Conservation (phyloP, 2,888 invertebrate species). For the Lasioglossum figueresi region DNA sequence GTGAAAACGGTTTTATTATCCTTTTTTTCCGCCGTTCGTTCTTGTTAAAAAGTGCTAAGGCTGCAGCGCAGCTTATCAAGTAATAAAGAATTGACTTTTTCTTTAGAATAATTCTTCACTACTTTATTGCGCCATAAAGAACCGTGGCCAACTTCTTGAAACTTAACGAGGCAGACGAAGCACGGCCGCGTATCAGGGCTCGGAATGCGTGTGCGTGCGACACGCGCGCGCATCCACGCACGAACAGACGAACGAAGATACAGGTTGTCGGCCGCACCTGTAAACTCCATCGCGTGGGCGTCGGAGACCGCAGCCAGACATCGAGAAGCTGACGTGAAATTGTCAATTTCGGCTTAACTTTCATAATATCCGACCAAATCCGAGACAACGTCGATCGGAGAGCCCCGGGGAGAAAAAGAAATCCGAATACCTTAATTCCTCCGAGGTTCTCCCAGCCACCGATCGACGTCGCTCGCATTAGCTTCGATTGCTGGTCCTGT, state of each 20-base stretch:
- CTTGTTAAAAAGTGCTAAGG: neutral
- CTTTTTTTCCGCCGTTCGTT: neutral
- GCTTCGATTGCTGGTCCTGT: neutral
- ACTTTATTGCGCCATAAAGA: conserved; percentile 23
- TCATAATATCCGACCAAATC: conserved; percentile 24
- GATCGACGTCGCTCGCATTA: neutral
- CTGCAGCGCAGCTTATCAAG: neutral
- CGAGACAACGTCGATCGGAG: conserved; percentile 11
- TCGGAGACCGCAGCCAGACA: conserved; percentile 72
- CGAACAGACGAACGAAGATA: conserved; percentile 69
- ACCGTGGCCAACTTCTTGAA: conserved; percentile 33
- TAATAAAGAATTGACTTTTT: conserved; percentile 11
- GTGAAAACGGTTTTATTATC: neutral
- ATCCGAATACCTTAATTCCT: conserved; percentile 12
- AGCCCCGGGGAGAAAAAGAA: neutral
- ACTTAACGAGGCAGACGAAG: conserved; percentile 58
- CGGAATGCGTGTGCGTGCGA: conserved; percentile 58
- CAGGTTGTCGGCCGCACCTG: conserved; percentile 83
- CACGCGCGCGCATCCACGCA: conserved; percentile 55
- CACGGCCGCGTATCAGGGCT: conserved; percentile 59
- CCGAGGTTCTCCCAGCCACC: neutral
- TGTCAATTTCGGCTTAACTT: conserved; percentile 66
- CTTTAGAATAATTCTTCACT: conserved; percentile 9
- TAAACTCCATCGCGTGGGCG: conserved; percentile 79
- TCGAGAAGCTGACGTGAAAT: conserved; percentile 66